Percentiles rank a stretch among this genome's conserved stretches.
Evolutionary conservation across 2,113 vertebrate species (phyloP).

Genomic region (Grus americana): DNA sequence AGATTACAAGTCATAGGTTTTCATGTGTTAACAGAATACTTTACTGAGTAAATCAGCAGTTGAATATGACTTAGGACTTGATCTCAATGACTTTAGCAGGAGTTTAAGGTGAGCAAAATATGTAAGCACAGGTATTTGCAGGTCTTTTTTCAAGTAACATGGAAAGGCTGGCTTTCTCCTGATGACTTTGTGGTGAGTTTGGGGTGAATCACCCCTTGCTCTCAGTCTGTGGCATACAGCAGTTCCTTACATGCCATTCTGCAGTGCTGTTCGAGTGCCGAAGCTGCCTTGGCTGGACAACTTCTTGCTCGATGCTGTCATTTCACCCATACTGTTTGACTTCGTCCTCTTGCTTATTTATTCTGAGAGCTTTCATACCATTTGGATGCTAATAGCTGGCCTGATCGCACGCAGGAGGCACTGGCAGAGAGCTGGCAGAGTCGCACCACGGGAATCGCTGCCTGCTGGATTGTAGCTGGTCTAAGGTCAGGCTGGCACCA

Average conservation of each 20-base stretch:
- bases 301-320: neutral
- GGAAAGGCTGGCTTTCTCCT: neutral
- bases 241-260: neutral
- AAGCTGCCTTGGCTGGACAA: neutral
- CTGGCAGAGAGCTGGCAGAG: neutral
- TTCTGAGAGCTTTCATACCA: neutral
- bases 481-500: neutral
- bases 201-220: neutral
- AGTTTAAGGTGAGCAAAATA: neutral
- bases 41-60: neutral
- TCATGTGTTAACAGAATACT: neutral
- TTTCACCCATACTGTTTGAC: neutral
- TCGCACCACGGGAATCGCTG: rapidly evolving
- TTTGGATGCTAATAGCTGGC: neutral
- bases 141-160: neutral
- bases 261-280: rapidly evolving
- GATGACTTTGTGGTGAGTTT: neutral
- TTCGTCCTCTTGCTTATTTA: neutral
- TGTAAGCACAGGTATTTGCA: neutral
- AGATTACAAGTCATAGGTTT: neutral
- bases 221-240: neutral
- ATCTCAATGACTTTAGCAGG: neutral
- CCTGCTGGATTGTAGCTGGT: neutral
- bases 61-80: neutral
- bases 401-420: neutral